A percentile compares a stretch with the other conserved stretches of the same genome.
Conservation (phyloP, 2,113 vertebrate genomes). For the Psittacus erithacus region DNA sequence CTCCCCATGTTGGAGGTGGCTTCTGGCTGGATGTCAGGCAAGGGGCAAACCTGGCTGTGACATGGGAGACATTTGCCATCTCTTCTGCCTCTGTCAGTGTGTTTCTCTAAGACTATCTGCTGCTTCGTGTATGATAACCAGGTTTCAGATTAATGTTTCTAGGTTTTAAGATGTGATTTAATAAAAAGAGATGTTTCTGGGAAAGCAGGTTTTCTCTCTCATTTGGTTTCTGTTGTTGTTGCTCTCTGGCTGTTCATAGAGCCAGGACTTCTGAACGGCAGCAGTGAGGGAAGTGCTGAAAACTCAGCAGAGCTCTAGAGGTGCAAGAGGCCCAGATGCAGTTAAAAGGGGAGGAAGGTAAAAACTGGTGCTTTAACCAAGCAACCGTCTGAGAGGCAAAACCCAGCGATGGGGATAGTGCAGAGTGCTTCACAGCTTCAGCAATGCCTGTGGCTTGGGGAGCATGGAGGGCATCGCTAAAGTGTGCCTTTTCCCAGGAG, state of each 20-base stretch:
- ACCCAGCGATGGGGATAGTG: not conserved
- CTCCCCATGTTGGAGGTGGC: not conserved
- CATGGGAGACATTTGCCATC: not conserved
- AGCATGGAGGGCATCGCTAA: not conserved
- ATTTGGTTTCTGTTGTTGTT: rapidly evolving
- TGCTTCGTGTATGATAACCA: not conserved
- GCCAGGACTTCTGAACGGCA: not conserved
- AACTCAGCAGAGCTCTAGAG: not conserved
- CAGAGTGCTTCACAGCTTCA: not conserved
- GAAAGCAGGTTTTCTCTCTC: not conserved
- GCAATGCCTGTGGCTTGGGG: not conserved
- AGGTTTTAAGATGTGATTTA: slow-evolving; percentile 28
- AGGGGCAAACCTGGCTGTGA: not conserved
- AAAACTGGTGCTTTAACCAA: not conserved
- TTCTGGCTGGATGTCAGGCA: not conserved
- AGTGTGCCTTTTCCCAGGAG: not conserved
- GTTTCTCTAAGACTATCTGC: not conserved
- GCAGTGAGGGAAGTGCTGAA: not conserved
- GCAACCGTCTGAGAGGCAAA: not conserved
- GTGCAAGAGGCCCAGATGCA: not conserved
- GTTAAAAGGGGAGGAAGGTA: not conserved
- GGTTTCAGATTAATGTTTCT: not conserved
- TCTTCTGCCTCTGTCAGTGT: not conserved
- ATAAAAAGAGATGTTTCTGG: slow-evolving; percentile 41
- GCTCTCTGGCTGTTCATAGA: not conserved